Conservation (phyloP, 2,888 invertebrate genomes). For the Drosophila subquinaria region DNA sequence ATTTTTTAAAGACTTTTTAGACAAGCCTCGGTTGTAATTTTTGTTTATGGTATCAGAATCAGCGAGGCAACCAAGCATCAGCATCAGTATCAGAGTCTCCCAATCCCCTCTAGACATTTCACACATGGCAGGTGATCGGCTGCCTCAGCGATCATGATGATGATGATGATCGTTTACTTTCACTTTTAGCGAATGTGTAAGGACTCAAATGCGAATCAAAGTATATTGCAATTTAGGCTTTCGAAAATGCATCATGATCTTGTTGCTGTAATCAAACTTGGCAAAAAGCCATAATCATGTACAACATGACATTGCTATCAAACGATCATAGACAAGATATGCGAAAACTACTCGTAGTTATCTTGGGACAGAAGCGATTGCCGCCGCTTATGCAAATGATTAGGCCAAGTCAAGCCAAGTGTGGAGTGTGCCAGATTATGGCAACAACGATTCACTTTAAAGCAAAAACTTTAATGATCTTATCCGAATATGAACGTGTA, state of each 20-base stretch:
- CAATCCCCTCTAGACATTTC: slow-evolving; percentile 59
- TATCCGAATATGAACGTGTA: slow-evolving; percentile 40
- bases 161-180: slow-evolving; percentile 58
- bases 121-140: slow-evolving; percentile 55
- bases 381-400: slow-evolving; percentile 48
- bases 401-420: slow-evolving; percentile 12
- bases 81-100: slow-evolving; percentile 22
- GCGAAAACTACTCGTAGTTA: slow-evolving; percentile 23
- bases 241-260: slow-evolving; percentile 79
- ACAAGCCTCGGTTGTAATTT: neutral
- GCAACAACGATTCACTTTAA: slow-evolving; percentile 10
- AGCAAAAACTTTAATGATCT: slow-evolving; percentile 43
- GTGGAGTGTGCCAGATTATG: slow-evolving; percentile 36
- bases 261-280: slow-evolving; percentile 73
- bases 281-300: slow-evolving; percentile 69
- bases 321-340: slow-evolving; percentile 32
- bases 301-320: slow-evolving; percentile 56
- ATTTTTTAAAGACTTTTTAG: no score
- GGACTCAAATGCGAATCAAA: slow-evolving; percentile 44
- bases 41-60: slow-evolving; percentile 32
- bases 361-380: slow-evolving; percentile 38
- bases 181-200: slow-evolving; percentile 59
- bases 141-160: slow-evolving; percentile 4
- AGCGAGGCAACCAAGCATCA: slow-evolving; percentile 9
- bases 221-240: slow-evolving; percentile 64